Evolutionary conservation across 2,797 vertebrate genomes (phyloP), one percentile per base, ranked within the genome.

Genomic region (Enteromius radiatus): DNA sequence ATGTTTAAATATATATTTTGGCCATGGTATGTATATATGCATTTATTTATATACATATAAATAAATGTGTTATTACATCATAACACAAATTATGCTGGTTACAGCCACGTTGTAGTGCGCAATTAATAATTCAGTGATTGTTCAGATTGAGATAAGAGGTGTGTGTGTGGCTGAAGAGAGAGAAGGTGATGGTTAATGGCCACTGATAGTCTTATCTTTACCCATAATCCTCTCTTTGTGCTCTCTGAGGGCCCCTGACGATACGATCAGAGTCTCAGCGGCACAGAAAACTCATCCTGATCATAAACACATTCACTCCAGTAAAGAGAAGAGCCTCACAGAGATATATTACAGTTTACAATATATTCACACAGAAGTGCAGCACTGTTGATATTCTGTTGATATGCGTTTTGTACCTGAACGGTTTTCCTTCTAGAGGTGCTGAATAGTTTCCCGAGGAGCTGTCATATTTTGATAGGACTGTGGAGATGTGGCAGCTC

Each of bases 81-180:
- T 17, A 23, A 38, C 15, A 31, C 11, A 38, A 15, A 38, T 31
- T 38, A 15, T 63, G 56, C 28, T 96, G 94, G 95, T 45, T 28
- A 7, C 26, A 28, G 56, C 5, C 12, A 5, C 4, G 10, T 14
- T 26, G 56, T 26, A 59, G 68, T 47, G 15, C 3, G 2, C 91
- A 93, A 96, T 96, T 96, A 97, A 97, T 97, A 96, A 96, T 95
- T 96, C 93, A 94, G 94, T 96, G 96, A 97, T 96, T 97, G 95
- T 96, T 96, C 92, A 92, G 93, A 94, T 93, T 94, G 95, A 95
- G 69, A 31, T 45, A 41, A 67, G 64, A 65, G 8, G 5, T 92
- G 41, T 65, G 43, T 43, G 45, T 43, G 61, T 33, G 93, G 91
- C 91, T 91, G 83, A 87, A 33, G 87, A 92, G 86, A 93, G 90